Conservation (phyloP, 2,113 vertebrate species). For the Nibea albiflora region DNA sequence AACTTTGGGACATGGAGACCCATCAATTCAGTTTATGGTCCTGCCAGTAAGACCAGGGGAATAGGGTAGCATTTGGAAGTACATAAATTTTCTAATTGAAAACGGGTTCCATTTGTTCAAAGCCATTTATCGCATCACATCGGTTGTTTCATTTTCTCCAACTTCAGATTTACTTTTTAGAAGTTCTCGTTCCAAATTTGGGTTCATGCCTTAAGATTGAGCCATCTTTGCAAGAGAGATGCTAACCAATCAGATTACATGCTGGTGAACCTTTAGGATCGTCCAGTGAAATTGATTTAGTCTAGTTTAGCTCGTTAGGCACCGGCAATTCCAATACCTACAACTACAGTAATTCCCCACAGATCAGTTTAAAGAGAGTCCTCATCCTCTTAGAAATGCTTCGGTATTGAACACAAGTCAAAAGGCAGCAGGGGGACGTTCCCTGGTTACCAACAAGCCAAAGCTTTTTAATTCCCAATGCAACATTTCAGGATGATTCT, state of each 20-base stretch:
- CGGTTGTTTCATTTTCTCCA: conserved; percentile 13
- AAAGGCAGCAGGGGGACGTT: conserved; percentile 12
- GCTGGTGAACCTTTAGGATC: not conserved
- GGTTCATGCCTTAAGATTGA: not conserved
- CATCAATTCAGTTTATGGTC: conserved; percentile 70
- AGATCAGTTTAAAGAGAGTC: conserved; percentile 1
- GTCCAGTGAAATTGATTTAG: conserved; percentile 14
- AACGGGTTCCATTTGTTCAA: conserved; percentile 38
- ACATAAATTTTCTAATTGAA: conserved; percentile 57
- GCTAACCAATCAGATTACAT: not conserved
- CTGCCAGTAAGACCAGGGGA: conserved; percentile 48
- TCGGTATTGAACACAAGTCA: conserved; percentile 39
- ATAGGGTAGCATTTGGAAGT: conserved; percentile 53
- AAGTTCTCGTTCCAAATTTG: not conserved
- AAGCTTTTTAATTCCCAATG: conserved; percentile 62
- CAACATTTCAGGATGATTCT: conserved; percentile 55
- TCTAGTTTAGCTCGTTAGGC: conserved; percentile 13
- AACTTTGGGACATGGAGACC: conserved; percentile 38
- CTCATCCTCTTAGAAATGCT: conserved; percentile 24
- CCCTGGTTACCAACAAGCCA: conserved; percentile 42
- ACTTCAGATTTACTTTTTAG: not conserved
- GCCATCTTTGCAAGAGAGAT: not conserved
- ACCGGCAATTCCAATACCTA: not conserved
- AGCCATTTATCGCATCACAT: conserved; percentile 36
- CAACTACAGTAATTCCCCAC: conserved; percentile 1